Evolutionary conservation across 2,888 invertebrate species (phyloP).

Genomic region (Lasioglossum vierecki): DNA sequence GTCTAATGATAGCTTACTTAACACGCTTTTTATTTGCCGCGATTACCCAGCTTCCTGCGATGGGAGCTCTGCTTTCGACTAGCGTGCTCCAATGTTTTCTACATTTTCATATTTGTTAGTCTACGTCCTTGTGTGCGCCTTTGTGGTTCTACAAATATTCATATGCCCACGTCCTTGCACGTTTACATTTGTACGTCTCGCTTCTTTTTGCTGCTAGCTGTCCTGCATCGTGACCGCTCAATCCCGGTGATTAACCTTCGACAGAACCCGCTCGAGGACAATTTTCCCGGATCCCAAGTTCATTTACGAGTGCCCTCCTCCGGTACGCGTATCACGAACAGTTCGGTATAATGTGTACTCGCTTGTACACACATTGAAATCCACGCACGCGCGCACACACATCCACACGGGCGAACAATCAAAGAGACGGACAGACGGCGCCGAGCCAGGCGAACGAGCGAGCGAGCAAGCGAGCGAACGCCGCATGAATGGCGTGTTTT

Average conservation of each 20-base stretch:
- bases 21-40: neutral
- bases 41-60: neutral
- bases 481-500: slow-evolving; percentile 71
- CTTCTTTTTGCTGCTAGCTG: slow-evolving; percentile 40
- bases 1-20: neutral
- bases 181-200: neutral
- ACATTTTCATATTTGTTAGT: neutral
- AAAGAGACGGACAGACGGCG: slow-evolving; percentile 5
- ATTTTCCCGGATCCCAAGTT: slow-evolving; percentile 53
- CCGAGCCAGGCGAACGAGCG: neutral
- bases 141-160: neutral
- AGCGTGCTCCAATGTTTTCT: neutral
- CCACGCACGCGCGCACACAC: neutral
- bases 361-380: neutral
- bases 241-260: slow-evolving; percentile 55
- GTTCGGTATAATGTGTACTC: neutral
- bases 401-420: neutral
- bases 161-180: neutral
- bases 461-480: neutral
- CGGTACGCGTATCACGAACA: slow-evolving; percentile 55
- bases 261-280: slow-evolving; percentile 47
- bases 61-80: neutral
- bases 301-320: slow-evolving; percentile 39
- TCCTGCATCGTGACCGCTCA: slow-evolving; percentile 45
- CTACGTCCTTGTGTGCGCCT: neutral